A percentile compares a stretch with the other conserved stretches of the same genome.
These are phyloP conservation scores for Acanthurus lineatus DNA, from an alignment of 2,797 vertebrate species.

Conservation along the genomic window DNA sequence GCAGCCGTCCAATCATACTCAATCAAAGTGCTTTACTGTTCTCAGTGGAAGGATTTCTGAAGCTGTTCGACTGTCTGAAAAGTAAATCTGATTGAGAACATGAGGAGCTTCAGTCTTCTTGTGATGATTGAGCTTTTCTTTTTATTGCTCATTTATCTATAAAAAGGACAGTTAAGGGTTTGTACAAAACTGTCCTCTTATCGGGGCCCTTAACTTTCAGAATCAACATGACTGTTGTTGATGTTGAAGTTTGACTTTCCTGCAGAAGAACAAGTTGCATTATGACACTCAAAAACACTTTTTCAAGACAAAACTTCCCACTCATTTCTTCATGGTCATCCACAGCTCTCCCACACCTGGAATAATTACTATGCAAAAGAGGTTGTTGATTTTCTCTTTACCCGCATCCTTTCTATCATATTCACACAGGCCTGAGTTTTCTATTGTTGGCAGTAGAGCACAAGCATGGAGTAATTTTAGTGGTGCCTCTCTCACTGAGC, in stretches of 20 bases:
- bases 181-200: too few species aligned
- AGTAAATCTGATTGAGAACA: neutral
- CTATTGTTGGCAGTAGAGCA: slow-evolving; percentile 19
- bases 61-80: neutral
- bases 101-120: neutral
- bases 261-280: slow-evolving; percentile 21
- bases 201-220: slow-evolving; percentile 19
- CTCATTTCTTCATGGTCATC: neutral
- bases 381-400: slow-evolving; percentile 36
- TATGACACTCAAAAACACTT: slow-evolving; percentile 17
- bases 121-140: slow-evolving; percentile 10
- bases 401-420: slow-evolving; percentile 29
- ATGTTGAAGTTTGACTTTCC: neutral
- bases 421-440: slow-evolving; percentile 44
- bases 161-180: slow-evolving; percentile 16
- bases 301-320: slow-evolving; percentile 30
- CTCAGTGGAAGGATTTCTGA: neutral
- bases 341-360: slow-evolving; percentile 7
- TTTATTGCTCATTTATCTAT: slow-evolving; percentile 3
- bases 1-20: neutral
- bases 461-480: slow-evolving; percentile 36
- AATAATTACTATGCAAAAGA: slow-evolving; percentile 39
- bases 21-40: neutral
- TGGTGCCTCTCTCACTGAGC: slow-evolving; percentile 1
- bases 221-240: neutral